Conservation (phyloP, 2,113 vertebrate species). For the Dicaeum eximium region DNA sequence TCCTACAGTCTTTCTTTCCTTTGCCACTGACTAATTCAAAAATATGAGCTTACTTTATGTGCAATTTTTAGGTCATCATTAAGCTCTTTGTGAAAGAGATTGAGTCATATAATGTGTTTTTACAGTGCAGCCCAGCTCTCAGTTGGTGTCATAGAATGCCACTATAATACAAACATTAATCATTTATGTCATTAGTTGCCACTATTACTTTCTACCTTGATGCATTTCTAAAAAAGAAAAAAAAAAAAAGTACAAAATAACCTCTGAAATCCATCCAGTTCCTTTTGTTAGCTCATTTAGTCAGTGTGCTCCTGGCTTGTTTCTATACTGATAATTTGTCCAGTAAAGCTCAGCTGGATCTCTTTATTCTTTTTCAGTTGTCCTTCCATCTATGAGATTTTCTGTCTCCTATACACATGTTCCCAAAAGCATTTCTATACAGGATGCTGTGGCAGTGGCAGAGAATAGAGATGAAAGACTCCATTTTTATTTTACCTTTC, state of each 20-base stretch:
- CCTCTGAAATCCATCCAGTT: background rate
- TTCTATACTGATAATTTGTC: background rate
- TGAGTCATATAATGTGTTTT: slow-evolving; percentile 48
- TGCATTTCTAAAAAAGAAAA: background rate
- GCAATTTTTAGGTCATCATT: slow-evolving; percentile 53
- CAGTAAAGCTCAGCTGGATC: background rate
- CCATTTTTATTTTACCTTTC: background rate
- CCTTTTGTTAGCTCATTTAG: slow-evolving; percentile 12
- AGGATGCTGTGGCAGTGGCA: background rate
- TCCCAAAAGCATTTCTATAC: background rate
- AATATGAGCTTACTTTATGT: slow-evolving; percentile 39
- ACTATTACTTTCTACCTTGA: slow-evolving; percentile 25
- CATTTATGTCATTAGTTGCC: slow-evolving; percentile 26
- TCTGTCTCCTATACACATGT: background rate
- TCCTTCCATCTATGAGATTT: background rate
- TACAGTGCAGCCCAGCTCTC: slow-evolving; percentile 21
- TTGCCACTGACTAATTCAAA: slow-evolving; percentile 54
- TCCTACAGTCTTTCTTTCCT: slow-evolving; percentile 26
- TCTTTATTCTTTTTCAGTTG: background rate
- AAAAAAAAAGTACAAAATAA: background rate
- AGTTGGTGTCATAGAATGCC: slow-evolving; percentile 20
- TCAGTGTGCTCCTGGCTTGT: background rate
- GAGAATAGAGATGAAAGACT: background rate
- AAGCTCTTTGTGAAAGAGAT: slow-evolving; percentile 42
- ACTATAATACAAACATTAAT: slow-evolving; percentile 47